Conservation (phyloP, 2,113 vertebrate species). For the Semicossyphus pulcher region DNA sequence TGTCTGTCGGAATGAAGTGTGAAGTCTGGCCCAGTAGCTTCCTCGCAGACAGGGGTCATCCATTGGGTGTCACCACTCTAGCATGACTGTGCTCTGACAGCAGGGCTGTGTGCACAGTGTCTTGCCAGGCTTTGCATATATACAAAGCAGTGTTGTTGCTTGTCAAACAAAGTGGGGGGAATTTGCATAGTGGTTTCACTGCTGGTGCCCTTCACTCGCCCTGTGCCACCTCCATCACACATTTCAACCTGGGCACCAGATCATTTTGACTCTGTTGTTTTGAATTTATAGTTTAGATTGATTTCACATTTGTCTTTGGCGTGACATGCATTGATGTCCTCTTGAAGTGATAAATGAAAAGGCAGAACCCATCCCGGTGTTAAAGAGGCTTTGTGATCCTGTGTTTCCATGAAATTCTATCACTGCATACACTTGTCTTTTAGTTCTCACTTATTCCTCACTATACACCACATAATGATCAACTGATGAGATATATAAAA, state of each 20-base stretch:
- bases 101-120: conserved; percentile 63
- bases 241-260: conserved; percentile 21
- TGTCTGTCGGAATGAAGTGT: conserved; percentile 36
- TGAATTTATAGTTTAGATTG: conserved; percentile 16
- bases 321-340: not conserved
- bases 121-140: conserved; percentile 81
- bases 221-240: conserved; percentile 49
- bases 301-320: conserved; percentile 26
- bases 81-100: conserved; percentile 66
- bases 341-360: conserved; percentile 26
- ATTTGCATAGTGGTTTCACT: conserved; percentile 83
- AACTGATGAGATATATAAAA: conserved; percentile 21
- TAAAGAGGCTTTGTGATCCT: conserved; percentile 21
- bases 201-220: conserved; percentile 78
- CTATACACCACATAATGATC: conserved; percentile 13
- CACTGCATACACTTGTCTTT: not conserved
- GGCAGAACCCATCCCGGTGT: not conserved
- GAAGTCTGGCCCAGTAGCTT: conserved; percentile 46
- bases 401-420: conserved; percentile 1
- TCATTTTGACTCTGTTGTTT: conserved; percentile 15
- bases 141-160: conserved; percentile 82
- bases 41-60: conserved; percentile 66
- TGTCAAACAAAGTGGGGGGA: conserved; percentile 82
- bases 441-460: not conserved
- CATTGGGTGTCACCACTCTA: conserved; percentile 61